A percentile compares a stretch with the other conserved stretches of the same genome.
phyloP scores from a whole-genome alignment of 2,113 vertebrate genomes.

The Xyliphius kryptos region DNA sequence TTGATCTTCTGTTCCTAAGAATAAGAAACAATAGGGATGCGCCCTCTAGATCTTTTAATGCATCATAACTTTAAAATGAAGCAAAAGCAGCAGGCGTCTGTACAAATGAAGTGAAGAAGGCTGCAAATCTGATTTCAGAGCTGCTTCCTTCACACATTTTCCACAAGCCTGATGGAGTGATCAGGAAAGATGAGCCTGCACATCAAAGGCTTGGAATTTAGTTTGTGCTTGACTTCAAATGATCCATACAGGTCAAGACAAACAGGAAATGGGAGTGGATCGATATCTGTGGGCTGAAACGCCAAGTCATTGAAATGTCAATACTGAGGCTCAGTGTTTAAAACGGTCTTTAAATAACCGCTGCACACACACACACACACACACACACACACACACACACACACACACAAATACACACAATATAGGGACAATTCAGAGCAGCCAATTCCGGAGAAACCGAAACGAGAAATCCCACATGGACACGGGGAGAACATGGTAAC shows the following conservation, averaged over 20 bases:
- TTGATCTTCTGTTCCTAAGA: too few species aligned
- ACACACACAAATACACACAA: too few species aligned
- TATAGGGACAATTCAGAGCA: too few species aligned
- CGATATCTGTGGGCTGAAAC: background rate
- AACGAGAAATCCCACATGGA: too few species aligned
- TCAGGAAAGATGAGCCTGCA: constrained; percentile 6
- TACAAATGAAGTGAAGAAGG: background rate
- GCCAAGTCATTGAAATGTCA: background rate
- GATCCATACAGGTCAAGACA: constrained; percentile 16
- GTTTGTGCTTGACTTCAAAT: constrained; percentile 11
- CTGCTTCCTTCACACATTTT: background rate
- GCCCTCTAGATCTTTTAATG: too few species aligned
- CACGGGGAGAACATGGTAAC: too few species aligned
- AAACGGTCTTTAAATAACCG: background rate
- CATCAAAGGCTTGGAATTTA: constrained; percentile 8
- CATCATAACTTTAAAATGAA: too few species aligned
- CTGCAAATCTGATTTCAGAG: constrained; percentile 18
- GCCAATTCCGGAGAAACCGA: too few species aligned
- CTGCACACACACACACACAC: too few species aligned
- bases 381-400: too few species aligned
- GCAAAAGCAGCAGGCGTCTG: too few species aligned
- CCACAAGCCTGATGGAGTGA: background rate
- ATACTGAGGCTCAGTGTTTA: background rate
- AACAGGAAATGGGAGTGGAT: constrained; percentile 16
- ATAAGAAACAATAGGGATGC: too few species aligned